Conservation (phyloP, 1,140 invertebrate genomes). For the Dysdera silvatica region DNA sequence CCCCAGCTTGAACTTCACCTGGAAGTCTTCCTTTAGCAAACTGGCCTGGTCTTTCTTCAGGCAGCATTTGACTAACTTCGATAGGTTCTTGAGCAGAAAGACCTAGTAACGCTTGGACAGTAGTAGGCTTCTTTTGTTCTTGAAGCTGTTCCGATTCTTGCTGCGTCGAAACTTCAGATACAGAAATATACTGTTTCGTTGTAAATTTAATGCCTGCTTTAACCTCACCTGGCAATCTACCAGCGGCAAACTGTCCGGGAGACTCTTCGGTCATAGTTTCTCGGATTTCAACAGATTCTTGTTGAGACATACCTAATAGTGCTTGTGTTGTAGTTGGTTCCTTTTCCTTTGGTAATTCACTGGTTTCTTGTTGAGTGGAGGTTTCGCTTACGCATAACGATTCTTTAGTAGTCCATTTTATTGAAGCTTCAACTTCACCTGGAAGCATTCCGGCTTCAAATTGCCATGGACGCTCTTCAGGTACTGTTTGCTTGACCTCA, state of each 20-base stretch:
- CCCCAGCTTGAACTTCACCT: slow-evolving; percentile 10
- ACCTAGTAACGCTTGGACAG: not conserved
- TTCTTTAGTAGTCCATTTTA: slow-evolving; percentile 6
- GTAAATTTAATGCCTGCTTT: slow-evolving; percentile 5
- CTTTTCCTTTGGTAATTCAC: slow-evolving; percentile 22
- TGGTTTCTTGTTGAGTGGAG: not conserved
- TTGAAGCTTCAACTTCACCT: not conserved
- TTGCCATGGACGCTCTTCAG: slow-evolving; percentile 4
- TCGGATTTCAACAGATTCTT: slow-evolving; percentile 11
- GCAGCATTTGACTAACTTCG: slow-evolving; percentile 8
- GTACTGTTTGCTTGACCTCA: slow-evolving; percentile 5
- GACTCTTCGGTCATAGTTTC: slow-evolving; percentile 15
- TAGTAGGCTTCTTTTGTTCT: not conserved
- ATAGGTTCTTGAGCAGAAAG: slow-evolving; percentile 13
- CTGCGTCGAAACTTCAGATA: slow-evolving; percentile 18
- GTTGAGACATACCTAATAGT: not conserved
- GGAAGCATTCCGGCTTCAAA: slow-evolving; percentile 21
- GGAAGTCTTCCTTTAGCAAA: slow-evolving; percentile 8
- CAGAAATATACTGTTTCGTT: slow-evolving; percentile 14
- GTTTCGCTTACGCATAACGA: slow-evolving; percentile 4
- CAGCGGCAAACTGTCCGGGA: slow-evolving; percentile 16
- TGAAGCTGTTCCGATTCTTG: slow-evolving; percentile 1
- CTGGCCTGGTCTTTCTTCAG: slow-evolving; percentile 11
- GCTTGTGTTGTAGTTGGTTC: slow-evolving; percentile 28
- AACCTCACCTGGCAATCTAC: slow-evolving; percentile 25